Conservation (phyloP, 1,140 invertebrate genomes). For the Macrobrachium rosenbergii region DNA sequence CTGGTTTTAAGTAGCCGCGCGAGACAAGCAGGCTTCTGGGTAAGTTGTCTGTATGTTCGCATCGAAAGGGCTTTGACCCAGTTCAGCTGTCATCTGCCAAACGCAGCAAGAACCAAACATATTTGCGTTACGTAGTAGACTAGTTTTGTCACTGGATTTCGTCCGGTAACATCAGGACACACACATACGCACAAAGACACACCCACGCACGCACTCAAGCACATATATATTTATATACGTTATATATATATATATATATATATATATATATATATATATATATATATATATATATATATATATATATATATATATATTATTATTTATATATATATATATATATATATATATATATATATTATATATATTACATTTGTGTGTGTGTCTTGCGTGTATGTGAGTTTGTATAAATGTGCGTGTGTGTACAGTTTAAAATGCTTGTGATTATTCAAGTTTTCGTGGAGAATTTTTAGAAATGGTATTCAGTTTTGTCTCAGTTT, state of each 20-base stretch:
- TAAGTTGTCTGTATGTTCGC: too few species aligned
- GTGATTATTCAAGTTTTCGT: too few species aligned
- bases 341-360: conserved; percentile 2
- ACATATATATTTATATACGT: background rate
- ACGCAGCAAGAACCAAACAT: too few species aligned
- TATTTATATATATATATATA: too few species aligned
- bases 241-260: background rate
- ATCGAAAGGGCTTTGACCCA: too few species aligned
- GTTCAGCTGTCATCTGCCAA: too few species aligned
- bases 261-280: background rate
- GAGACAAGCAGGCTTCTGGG: too few species aligned
- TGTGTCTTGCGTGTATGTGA: background rate
- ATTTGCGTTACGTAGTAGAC: too few species aligned
- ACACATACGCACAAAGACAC: background rate
- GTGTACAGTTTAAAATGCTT: background rate
- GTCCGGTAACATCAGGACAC: background rate
- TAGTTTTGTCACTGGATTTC: too few species aligned
- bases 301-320: too few species aligned
- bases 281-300: background rate
- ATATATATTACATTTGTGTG: background rate
- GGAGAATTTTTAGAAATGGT: too few species aligned
- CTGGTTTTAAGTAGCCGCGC: background rate
- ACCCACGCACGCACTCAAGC: conserved; percentile 16
- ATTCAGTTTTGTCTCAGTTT: too few species aligned
- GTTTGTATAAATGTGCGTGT: background rate